Percentiles rank a stretch among this genome's conserved stretches.
These are phyloP conservation scores for Acanthosepion lycidas DNA, from an alignment of 2,888 invertebrate genomes.

Conservation along the genomic window DNA sequence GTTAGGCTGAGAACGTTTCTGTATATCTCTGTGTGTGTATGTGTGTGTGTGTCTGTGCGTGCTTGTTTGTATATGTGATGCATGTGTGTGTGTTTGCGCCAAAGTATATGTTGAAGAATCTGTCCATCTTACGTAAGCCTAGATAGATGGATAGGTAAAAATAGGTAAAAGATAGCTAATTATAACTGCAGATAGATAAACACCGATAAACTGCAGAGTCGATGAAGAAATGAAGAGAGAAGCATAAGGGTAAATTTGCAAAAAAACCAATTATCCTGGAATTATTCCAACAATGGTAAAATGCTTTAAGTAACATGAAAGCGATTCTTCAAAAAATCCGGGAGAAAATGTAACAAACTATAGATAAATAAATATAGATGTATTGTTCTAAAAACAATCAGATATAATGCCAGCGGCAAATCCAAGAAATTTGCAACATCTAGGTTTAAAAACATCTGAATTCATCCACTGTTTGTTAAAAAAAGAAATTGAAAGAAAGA, in stretches of 20 bases:
- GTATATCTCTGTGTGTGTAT: no score
- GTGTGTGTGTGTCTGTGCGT: no score
- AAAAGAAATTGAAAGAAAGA: background rate
- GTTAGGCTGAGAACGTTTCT: no score
- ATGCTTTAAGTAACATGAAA: background rate
- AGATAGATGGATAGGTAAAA: background rate
- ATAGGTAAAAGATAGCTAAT: no score
- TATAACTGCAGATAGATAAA: no score
- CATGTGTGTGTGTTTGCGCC: no score
- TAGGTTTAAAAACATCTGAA: background rate
- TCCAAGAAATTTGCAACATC: background rate
- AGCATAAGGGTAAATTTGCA: background rate
- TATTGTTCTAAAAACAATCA: constrained; percentile 12
- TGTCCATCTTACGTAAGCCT: background rate
- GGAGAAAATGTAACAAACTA: background rate
- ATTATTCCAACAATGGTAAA: constrained; percentile 23
- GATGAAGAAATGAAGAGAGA: background rate
- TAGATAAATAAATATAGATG: background rate
- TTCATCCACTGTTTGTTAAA: background rate
- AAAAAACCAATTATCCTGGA: background rate
- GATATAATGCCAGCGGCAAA: background rate
- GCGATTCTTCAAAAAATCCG: background rate
- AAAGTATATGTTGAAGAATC: no score
- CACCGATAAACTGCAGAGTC: no score
- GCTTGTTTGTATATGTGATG: no score